Conservation (phyloP, 2,113 vertebrate species). For the Meleagris gallopavo region DNA sequence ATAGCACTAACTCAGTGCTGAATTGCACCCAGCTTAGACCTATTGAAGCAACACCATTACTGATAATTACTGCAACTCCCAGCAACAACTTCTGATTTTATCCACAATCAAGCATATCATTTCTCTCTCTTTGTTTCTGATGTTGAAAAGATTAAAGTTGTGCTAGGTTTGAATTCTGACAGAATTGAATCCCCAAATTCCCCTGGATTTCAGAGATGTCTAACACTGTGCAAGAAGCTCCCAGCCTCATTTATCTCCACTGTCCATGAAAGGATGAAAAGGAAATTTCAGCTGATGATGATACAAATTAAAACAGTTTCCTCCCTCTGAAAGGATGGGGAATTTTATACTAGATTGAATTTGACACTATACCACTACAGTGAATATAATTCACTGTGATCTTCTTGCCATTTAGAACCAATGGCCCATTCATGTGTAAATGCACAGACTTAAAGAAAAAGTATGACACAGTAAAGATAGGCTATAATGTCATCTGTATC, state of each 20-base stretch:
- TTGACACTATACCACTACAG: conserved; percentile 57
- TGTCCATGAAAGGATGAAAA: neutral
- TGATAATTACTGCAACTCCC: neutral
- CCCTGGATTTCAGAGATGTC: neutral
- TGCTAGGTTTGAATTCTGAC: neutral
- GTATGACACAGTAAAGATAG: neutral
- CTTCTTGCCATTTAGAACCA: conserved; percentile 41
- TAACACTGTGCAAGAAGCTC: neutral
- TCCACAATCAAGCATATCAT: accelerated
- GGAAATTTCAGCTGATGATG: neutral
- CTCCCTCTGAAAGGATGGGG: conserved; percentile 11
- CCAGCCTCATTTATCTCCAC: neutral
- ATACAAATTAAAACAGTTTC: neutral
- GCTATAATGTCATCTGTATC: conserved; percentile 10
- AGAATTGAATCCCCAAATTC: neutral
- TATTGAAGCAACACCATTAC: accelerated
- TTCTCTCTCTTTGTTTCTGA: neutral
- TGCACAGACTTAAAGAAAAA: conserved; percentile 9
- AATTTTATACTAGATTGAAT: conserved; percentile 44
- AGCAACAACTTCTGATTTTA: neutral
- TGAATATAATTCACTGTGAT: conserved; percentile 70
- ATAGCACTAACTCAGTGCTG: neutral
- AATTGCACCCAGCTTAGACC: neutral
- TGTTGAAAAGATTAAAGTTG: neutral
- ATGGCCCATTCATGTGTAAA: conserved; percentile 73